Base-by-base conservation (phyloP, 2,888 invertebrate genomes). In the Tipula vernalis region DNA sequence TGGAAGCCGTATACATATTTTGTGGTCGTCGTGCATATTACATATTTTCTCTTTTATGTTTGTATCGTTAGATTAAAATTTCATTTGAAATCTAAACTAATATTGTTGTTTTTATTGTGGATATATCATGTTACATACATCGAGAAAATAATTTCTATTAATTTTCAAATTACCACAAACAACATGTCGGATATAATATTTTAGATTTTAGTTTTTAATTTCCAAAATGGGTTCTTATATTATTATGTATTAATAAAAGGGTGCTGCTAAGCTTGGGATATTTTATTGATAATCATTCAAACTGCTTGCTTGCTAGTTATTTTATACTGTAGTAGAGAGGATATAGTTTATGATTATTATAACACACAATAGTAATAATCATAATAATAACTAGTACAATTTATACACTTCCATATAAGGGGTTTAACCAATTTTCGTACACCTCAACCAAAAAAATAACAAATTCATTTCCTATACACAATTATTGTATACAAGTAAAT, bases 91-190 rank as follows among this genome's bases (percentile, higher is more conserved):
- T 28, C 28, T 71, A 71, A 2, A 71, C 71, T 71, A 71, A 28
- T 71, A 71, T 28, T 28, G 2, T 28, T 18, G 3, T 57, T 57
- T 5, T 15, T 71, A 2, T 28, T 71, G 71, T 71, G 71, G 71
- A 71, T 71, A 28, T 18, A 71, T 71, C 71, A 71, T 71, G 71
- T 71, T 71, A 28, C 71, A 28, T 71, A 71, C 71, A 71, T 71
- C 71, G 71, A 71, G 71, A 71, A 10, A 10, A 71, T 71, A 71
- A 71, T 71, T 71, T 71, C 71, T 71, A 71, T 71, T 71, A 71
- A 71, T 71, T 71, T 71, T 71, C 71, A 71, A 71, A 71, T 71
- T 71, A 71, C 71, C 71, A 71, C 71, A 71, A 71, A 71, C 71
- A 71, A 71, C 71, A 71, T 71, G 71, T 71, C 71, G 71, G 71